Conservation (phyloP, 1,140 invertebrate species). For the Panagrolaimus sp. region DNA sequence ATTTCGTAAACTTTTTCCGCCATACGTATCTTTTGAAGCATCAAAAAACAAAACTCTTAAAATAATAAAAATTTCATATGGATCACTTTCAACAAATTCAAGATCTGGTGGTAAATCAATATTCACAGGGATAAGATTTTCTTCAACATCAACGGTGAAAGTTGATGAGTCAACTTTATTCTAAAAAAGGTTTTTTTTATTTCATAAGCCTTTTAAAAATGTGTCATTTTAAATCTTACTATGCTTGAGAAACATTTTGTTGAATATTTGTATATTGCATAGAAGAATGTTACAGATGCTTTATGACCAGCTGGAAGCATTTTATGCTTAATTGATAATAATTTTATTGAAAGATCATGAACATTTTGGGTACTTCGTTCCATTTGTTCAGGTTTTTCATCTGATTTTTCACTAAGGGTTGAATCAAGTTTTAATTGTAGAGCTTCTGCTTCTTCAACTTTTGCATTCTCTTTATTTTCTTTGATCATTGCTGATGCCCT, state of each 20-base stretch:
- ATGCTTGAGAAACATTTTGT: not conserved
- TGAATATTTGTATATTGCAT: not conserved
- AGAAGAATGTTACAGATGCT: conserved; percentile 7
- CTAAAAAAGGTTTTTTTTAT: conserved; percentile 7
- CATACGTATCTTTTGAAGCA: not conserved
- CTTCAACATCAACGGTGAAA: not conserved
- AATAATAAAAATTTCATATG: conserved; percentile 5
- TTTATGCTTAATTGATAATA: not conserved
- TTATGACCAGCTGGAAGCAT: not conserved
- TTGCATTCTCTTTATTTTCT: not conserved
- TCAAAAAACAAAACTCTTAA: conserved; percentile 3
- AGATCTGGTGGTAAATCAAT: conserved; percentile 2
- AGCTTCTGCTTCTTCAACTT: not conserved
- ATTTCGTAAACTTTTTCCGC: not conserved
- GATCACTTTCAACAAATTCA: not conserved
- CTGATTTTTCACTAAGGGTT: not conserved
- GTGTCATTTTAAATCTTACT: not conserved
- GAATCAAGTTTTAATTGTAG: not conserved
- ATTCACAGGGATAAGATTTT: not conserved
- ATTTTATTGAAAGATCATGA: not conserved
- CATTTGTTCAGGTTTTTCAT: not conserved
- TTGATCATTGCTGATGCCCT: not conserved
- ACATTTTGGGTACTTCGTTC: not conserved
- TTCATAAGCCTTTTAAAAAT: not conserved
- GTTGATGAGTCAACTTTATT: conserved; percentile 2